Conservation (phyloP, 2,113 vertebrate genomes). For the Ciconia maguari region DNA sequence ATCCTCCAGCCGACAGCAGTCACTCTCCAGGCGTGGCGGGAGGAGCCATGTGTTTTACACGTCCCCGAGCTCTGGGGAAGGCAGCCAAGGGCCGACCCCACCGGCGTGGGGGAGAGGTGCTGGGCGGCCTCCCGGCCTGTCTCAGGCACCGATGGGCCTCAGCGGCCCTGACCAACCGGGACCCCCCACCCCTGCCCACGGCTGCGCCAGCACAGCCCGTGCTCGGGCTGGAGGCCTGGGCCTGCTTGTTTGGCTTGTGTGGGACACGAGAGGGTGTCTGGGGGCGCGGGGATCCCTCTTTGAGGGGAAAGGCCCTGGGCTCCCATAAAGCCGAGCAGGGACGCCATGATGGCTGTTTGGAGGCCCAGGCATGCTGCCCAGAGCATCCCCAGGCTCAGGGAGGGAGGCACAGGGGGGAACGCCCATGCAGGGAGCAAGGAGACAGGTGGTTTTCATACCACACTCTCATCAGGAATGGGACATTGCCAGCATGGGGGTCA, state of each 20-base stretch:
- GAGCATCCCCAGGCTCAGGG: fast-evolving
- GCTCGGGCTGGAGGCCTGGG: not conserved
- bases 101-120: fast-evolving
- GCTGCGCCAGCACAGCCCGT: not conserved
- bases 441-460: fast-evolving
- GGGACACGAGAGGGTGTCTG: fast-evolving
- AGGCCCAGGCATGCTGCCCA: fast-evolving
- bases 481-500: not conserved
- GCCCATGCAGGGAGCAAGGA: not conserved
- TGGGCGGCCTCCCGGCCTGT: not conserved
- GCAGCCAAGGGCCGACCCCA: fast-evolving
- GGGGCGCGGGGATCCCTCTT: fast-evolving
- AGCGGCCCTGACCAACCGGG: fast-evolving
- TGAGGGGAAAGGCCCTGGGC: not conserved
- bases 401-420: no score
- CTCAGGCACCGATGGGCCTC: not conserved
- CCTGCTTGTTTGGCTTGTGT: fast-evolving
- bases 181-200: fast-evolving
- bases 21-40: fast-evolving
- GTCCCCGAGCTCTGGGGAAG: not conserved
- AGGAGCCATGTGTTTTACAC: fast-evolving
- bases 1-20: fast-evolving
- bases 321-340: fast-evolving
- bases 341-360: fast-evolving
- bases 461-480: not conserved